A percentile compares a stretch with the other conserved stretches of the same genome.
These are phyloP conservation scores for Druon quercuslanigerum DNA, from an alignment of 1,140 invertebrate species.

Conservation along the genomic window DNA sequence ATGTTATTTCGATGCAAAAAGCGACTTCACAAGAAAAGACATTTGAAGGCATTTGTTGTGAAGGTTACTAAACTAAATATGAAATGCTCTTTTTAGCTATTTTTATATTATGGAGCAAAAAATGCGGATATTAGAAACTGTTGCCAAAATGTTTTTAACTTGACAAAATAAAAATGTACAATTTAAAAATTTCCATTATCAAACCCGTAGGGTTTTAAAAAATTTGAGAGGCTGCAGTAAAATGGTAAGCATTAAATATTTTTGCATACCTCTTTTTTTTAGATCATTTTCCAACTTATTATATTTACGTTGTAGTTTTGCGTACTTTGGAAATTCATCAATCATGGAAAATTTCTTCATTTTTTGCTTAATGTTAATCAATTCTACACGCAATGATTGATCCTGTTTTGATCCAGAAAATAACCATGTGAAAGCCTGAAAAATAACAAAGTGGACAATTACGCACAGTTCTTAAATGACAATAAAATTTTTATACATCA, in stretches of 20 bases:
- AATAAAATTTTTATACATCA: background rate
- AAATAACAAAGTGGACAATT: constrained; percentile 15
- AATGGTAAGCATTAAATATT: constrained; percentile 6
- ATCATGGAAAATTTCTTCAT: constrained; percentile 74
- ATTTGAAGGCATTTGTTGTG: too few relatives aligned
- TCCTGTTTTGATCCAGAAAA: constrained; percentile 54
- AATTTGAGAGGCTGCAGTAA: background rate
- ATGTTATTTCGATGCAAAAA: too few relatives aligned
- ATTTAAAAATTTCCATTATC: too few relatives aligned
- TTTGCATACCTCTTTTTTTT: constrained; percentile 63
- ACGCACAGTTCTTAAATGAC: constrained; percentile 11
- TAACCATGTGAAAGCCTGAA: constrained; percentile 55
- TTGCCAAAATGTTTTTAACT: too few relatives aligned
- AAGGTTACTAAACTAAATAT: too few relatives aligned
- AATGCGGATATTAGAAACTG: too few relatives aligned
- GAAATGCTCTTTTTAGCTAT: too few relatives aligned
- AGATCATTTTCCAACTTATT: constrained; percentile 72
- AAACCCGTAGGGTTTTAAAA: background rate
- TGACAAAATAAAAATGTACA: too few relatives aligned
- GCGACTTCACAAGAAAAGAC: too few relatives aligned
- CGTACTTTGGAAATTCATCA: constrained; percentile 79
- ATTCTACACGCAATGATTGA: constrained; percentile 55
- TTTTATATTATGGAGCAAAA: too few relatives aligned
- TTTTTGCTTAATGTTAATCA: constrained; percentile 71
- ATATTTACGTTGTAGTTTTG: constrained; percentile 75